These are phyloP conservation scores for Halcyon badia DNA, from an alignment of 2,797 vertebrate genomes.

Conservation along the genomic window DNA sequence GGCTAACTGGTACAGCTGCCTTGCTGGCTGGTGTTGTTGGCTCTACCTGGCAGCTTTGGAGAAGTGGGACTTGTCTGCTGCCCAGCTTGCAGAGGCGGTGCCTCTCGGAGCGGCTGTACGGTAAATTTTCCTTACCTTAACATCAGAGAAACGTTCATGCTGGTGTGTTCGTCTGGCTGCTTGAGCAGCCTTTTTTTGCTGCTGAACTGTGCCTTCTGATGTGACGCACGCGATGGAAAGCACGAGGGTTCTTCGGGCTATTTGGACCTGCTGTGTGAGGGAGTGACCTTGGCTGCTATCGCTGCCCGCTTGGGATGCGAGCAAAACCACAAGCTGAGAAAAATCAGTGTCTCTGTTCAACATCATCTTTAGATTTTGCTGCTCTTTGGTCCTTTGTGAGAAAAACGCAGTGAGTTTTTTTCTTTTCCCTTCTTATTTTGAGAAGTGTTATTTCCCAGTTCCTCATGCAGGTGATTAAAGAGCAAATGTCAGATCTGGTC, in stretches of 20 bases:
- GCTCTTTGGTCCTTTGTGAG: background rate
- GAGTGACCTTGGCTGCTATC: background rate
- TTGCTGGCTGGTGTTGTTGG: background rate
- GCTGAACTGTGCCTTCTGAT: background rate
- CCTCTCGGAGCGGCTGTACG: rapidly evolving
- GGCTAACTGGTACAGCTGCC: background rate
- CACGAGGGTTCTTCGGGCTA: background rate
- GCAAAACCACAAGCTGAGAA: background rate
- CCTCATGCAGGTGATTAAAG: rapidly evolving
- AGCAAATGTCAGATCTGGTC: background rate
- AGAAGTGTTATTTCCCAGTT: background rate
- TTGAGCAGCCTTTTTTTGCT: background rate
- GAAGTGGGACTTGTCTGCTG: background rate
- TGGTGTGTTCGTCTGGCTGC: rapidly evolving
- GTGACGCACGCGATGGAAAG: rapidly evolving
- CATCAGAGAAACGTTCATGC: background rate
- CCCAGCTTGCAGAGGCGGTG: background rate
- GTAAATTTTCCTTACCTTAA: background rate
- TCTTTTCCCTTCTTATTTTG: background rate
- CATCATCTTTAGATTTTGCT: background rate
- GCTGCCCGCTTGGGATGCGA: rapidly evolving
- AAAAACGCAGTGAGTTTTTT: background rate
- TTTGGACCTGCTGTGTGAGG: background rate
- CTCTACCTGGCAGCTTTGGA: background rate
- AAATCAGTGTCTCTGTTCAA: rapidly evolving